Evolutionary conservation across 1,140 invertebrate genomes (phyloP).

Genomic region (Pseudachorutes palmiensis): DNA sequence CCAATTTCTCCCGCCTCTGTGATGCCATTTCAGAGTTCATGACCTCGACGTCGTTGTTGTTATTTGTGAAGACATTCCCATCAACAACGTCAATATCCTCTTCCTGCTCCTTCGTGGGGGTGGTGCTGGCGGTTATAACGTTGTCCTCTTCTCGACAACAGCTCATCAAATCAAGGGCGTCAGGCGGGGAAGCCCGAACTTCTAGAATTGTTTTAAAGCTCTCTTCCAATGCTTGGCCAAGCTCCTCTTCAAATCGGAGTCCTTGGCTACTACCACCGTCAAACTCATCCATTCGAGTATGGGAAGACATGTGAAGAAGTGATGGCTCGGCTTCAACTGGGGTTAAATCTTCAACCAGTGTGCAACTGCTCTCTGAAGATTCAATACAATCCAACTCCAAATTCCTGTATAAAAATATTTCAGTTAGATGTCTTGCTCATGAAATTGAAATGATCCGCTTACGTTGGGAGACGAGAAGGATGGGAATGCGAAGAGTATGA

Average conservation of each 20-base stretch:
- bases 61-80: not conserved
- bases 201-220: not conserved
- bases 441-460: conserved; percentile 1
- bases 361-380: conserved; percentile 35
- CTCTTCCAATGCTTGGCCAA: conserved; percentile 12
- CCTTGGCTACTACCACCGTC: not conserved
- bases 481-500: conserved; percentile 36
- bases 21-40: not conserved
- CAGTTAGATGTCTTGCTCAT: conserved; percentile 6
- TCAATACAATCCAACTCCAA: conserved; percentile 22
- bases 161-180: not conserved
- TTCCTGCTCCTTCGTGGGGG: conserved; percentile 10
- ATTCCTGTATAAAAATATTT: conserved; percentile 14
- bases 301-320: not conserved
- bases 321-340: conserved; percentile 17
- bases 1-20: conserved; percentile 51
- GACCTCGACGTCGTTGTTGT: not conserved
- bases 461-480: conserved; percentile 25
- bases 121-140: not conserved
- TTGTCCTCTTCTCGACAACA: not conserved
- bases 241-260: not conserved
- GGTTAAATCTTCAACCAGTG: conserved; percentile 30
- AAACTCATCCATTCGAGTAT: not conserved
- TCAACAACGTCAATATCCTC: conserved; percentile 3
- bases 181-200: not conserved